Evolutionary conservation across 2,797 vertebrate genomes (phyloP), one percentile per base, ranked within the genome.

Genomic region (Phaenicophaeus curvirostris): DNA sequence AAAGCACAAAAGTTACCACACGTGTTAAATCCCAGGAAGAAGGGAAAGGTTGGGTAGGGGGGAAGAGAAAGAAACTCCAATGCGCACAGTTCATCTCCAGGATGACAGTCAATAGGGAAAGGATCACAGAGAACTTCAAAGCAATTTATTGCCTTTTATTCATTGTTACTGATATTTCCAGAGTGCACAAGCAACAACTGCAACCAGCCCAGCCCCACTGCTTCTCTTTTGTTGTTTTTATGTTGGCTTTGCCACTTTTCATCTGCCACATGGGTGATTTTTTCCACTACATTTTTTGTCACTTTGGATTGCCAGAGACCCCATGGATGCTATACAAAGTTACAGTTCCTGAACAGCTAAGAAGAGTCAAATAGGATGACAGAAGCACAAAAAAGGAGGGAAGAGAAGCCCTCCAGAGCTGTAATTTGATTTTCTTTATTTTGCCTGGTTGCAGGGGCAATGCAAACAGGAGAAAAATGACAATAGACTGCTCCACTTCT

Each of bases 1-100:
- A 95, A 95, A 94, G 91, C 89, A 92, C 89, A 96, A 96, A 97
- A 91, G 87, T 96, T 95, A 90, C 84, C 9, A 51, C 37, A 83
- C 79, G 58, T 81, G 69, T 92, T 96, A 97, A 97, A 97, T 97
- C 91, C 93, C 73, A 87, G 12, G 11, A 91, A 93, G 76, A 85
- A 80, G 75, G 42, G 68, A 35, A 53, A 91, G 65, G 77, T 68
- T 85, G 67, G 41, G 31, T 20, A n/a, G 37, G 21, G 27, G 48
- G 23, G 74, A 73, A 92, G 24, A 90, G 35, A 87, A 81, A 84
- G 74, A 78, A 87, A 85, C 74, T 82, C 55, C 85, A 87, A 5
- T 39, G 68, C 23, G 59, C 75, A 61, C 35, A 53, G 90, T 85
- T 94, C 85, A 93, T 89, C 80, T 94, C 69, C 41, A 74, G 58